Evolutionary conservation across 2,113 vertebrate species (phyloP), one percentile per base, ranked within the genome.

Genomic region (Neopipo cinnamomea): DNA sequence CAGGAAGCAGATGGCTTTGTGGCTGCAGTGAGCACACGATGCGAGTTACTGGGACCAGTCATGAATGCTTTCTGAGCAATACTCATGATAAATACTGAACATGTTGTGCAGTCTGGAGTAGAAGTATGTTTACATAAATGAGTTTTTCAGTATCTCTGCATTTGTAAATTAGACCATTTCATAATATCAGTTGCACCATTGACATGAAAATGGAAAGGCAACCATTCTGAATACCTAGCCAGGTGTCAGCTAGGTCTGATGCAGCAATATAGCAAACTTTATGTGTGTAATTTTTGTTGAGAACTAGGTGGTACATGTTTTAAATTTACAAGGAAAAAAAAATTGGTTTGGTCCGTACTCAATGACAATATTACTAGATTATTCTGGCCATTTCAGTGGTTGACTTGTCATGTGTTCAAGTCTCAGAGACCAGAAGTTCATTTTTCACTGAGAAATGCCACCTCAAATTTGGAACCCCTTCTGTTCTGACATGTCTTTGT

Each of bases 1-100:
- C 95, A 89, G 90, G 95, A 96, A 93, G 79, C 95, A 97, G 96
- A 92, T 96, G 93, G 88, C 68, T 85, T 42, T 13, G 5, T n/a
- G 75, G 76, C 76, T 95, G 76, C 52, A 77, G 20, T 0, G 2
- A 86, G 52, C 65, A 39, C 68, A 58, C 1, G 0, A 24, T 47
- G 47, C 0, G 2, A 78, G 56, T 78, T 59, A 52, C 63, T 78
- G 58, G 73, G 73, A 74, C 68, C 65, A 22, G 52, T 77, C n/a
- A n/a, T 21, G 39, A 88, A 33, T 11, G 28, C 71, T 50, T 81
- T 31, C 86, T 88, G 83, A 88, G 68, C 82, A 61, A 12, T 31
- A 14, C 21, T 74, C 33, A 6, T 41, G 46, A 39, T 17, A 88
- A 82, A 85, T 41, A 41, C 28, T 11, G 59, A 44, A 16, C 19